phyloP scores from a whole-genome alignment of 2,888 invertebrate genomes.

The Melolontha melolontha region DNA sequence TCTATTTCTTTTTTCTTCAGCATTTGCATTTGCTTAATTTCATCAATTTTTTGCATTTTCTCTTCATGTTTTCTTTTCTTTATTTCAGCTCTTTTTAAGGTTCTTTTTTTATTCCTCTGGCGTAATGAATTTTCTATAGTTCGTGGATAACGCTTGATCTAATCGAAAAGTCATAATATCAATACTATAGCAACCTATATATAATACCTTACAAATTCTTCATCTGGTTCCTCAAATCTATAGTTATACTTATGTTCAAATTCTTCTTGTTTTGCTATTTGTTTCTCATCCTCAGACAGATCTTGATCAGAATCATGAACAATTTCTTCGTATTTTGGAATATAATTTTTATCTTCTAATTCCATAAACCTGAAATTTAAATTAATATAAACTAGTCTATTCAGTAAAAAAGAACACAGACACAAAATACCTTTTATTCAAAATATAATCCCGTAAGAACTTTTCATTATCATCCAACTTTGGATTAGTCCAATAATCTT shows the following conservation, averaged over 20 bases:
- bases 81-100: constrained; percentile 81
- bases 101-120: constrained; percentile 81
- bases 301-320: constrained; percentile 71
- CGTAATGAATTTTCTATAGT: constrained; percentile 85
- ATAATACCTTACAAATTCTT: constrained; percentile 77
- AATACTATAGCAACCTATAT: constrained; percentile 18
- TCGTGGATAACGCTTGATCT: constrained; percentile 92
- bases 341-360: constrained; percentile 66
- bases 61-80: constrained; percentile 82
- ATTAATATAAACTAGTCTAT: constrained; percentile 5
- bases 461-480: constrained; percentile 86
- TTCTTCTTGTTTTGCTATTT: constrained; percentile 84
- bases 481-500: constrained; percentile 87
- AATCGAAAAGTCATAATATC: constrained; percentile 38
- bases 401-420: background rate
- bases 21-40: constrained; percentile 88
- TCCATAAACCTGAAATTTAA: constrained; percentile 65
- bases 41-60: constrained; percentile 84
- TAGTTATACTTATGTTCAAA: constrained; percentile 97
- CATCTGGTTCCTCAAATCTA: constrained; percentile 95
- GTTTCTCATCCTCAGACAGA: constrained; percentile 83
- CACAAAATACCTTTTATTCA: constrained; percentile 78
- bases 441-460: constrained; percentile 91
- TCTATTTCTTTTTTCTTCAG: constrained; percentile 91
- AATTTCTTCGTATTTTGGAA: constrained; percentile 76